These are phyloP conservation scores for Fistularia commersonii DNA, from an alignment of 2,797 vertebrate genomes.

Conservation along the genomic window DNA sequence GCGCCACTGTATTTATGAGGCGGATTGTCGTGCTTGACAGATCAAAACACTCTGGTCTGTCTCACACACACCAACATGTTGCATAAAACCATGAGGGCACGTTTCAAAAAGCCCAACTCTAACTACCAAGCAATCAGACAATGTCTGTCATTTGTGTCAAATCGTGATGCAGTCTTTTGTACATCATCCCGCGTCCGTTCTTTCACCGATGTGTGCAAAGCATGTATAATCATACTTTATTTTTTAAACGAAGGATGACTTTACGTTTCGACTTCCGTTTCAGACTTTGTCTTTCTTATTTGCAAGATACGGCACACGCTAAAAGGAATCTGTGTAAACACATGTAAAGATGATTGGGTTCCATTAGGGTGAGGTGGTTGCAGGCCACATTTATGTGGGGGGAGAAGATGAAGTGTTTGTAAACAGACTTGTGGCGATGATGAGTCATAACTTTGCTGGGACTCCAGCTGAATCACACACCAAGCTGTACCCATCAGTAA, in stretches of 20 bases:
- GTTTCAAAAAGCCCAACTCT: no score
- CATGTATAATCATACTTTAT: no score
- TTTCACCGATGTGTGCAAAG: no score
- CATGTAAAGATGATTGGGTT: conserved; percentile 38
- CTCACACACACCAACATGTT: conserved; percentile 11
- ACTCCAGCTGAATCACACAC: conserved; percentile 39
- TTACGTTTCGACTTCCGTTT: no score
- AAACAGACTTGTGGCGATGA: conserved; percentile 50
- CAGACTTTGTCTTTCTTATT: no score
- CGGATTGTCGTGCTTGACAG: not conserved
- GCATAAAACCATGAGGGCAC: conserved; percentile 11
- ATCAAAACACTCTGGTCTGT: conserved; percentile 9
- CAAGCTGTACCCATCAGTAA: conserved; percentile 18
- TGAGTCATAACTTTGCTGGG: conserved; percentile 53
- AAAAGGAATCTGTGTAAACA: conserved; percentile 27
- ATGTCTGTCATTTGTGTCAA: no score
- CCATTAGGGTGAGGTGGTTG: conserved; percentile 35
- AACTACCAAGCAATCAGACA: no score
- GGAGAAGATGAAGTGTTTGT: conserved; percentile 37
- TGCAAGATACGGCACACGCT: not conserved
- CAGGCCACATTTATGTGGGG: conserved; percentile 37
- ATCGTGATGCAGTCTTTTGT: no score
- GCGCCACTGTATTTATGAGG: conserved; percentile 21
- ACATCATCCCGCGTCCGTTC: no score
- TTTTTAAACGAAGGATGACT: no score